These are phyloP conservation scores for Tetraneura akinire DNA, from an alignment of 1,140 invertebrate species.

Conservation along the genomic window DNA sequence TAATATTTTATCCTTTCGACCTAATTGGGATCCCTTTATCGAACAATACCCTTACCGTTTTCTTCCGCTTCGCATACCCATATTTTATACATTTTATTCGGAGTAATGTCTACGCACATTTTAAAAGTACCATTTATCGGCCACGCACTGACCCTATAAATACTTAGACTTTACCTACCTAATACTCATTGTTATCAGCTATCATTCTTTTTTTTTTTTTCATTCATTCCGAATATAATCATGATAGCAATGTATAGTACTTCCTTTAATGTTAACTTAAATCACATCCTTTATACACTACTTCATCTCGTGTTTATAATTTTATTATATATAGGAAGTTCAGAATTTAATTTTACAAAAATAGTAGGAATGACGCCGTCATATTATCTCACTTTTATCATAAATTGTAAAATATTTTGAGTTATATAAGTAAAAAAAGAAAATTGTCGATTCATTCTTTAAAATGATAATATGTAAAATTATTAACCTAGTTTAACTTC, in stretches of 20 bases:
- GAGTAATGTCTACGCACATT: neutral
- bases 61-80: neutral
- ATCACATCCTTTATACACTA: neutral
- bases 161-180: conserved; percentile 3
- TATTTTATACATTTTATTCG: neutral
- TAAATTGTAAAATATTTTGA: no score
- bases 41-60: neutral
- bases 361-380: no score
- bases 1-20: neutral
- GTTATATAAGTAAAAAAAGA: no score
- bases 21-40: conserved; percentile 12
- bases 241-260: neutral
- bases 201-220: neutral
- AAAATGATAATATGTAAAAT: no score
- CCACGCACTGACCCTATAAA: neutral
- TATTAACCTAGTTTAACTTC: no score
- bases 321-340: no score
- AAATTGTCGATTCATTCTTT: no score
- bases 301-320: no score
- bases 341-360: no score
- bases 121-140: neutral
- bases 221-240: conserved; percentile 3
- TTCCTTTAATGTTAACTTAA: neutral
- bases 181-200: no score
- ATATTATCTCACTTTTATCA: no score